Evolutionary conservation across 2,797 vertebrate genomes (phyloP).

Genomic region (Gymnopithys bicolor): DNA sequence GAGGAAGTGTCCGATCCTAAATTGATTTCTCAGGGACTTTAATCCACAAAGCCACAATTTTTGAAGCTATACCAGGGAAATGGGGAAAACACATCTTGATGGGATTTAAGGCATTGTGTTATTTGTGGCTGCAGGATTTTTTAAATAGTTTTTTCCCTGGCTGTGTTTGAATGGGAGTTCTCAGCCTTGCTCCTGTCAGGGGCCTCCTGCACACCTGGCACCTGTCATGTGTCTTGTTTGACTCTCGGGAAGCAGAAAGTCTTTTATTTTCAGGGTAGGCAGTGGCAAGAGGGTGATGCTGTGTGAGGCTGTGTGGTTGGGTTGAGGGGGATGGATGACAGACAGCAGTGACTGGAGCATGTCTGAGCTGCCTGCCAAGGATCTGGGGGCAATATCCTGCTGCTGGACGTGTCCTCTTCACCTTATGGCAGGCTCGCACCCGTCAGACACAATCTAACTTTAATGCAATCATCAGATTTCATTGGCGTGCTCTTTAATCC

Average conservation of each 20-base stretch:
- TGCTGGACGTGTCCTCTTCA: not conserved
- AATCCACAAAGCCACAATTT: not conserved
- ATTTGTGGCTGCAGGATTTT: not conserved
- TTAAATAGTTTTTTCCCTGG: not conserved
- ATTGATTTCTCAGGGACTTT: not conserved
- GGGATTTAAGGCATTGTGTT: not conserved
- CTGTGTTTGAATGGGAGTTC: not conserved
- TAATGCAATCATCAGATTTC: not conserved
- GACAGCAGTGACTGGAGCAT: fast-evolving
- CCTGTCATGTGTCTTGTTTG: not conserved
- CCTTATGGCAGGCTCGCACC: not conserved
- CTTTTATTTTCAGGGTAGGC: not conserved
- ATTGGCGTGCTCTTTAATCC: not conserved
- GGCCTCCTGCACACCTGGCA: not conserved
- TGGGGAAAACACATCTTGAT: not conserved
- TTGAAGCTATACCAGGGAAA: not conserved
- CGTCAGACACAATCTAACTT: not conserved
- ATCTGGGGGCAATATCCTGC: not conserved
- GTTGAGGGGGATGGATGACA: fast-evolving
- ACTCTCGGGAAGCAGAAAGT: not conserved
- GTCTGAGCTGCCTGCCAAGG: not conserved
- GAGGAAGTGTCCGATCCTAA: not conserved
- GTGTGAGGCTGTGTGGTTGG: fast-evolving
- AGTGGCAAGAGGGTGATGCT: not conserved
- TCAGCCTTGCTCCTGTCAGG: not conserved